These are phyloP conservation scores for Hippopotamus amphibius DNA, from an alignment of 2,113 vertebrate species.

Conservation along the genomic window DNA sequence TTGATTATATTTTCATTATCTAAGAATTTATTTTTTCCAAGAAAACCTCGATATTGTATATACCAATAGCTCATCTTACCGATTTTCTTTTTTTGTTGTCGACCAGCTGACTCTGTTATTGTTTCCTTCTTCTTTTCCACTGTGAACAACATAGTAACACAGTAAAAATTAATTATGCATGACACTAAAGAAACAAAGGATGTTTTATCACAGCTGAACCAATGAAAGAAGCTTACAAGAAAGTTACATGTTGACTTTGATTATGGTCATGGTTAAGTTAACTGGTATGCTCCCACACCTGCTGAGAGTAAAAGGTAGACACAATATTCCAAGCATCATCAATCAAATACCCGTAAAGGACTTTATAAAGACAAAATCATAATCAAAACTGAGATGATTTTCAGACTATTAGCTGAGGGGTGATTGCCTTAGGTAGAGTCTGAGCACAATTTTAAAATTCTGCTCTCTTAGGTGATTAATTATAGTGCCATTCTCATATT, in stretches of 20 bases:
- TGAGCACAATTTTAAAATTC: background rate
- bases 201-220: background rate
- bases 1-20: background rate
- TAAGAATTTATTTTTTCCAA: background rate
- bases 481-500: background rate
- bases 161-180: background rate
- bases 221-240: background rate
- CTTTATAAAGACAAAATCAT: background rate
- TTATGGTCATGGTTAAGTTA: background rate
- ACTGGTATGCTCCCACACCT: background rate
- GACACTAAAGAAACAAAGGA: background rate
- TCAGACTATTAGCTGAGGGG: background rate
- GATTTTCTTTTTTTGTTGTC: constrained; percentile 99
- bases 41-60: background rate
- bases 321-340: background rate
- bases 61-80: constrained; percentile 86
- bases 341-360: background rate
- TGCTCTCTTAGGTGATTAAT: background rate
- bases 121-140: constrained; percentile 99
- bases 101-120: constrained; percentile 97
- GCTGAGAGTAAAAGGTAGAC: background rate
- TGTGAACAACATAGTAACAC: constrained; percentile 78
- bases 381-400: background rate
- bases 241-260: background rate
- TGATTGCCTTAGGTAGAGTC: background rate